Percentiles rank a stretch among this genome's conserved stretches.
Conservation (phyloP, 2,888 invertebrate genomes). For the Sphaerophoria taeniata region DNA sequence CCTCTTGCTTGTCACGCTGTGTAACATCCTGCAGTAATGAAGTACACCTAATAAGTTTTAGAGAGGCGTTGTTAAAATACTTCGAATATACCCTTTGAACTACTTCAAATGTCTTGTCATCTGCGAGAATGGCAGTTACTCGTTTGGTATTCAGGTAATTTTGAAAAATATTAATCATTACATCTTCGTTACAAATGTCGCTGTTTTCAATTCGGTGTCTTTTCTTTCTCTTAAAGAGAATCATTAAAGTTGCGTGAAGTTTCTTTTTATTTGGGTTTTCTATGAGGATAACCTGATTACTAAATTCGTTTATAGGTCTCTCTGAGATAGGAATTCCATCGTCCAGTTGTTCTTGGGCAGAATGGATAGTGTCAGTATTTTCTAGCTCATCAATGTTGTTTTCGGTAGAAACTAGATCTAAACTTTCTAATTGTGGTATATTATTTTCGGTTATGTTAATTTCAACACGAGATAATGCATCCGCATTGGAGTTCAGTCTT, state of each 20-base stretch:
- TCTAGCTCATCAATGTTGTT: slow-evolving; percentile 25
- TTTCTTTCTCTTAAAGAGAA: slow-evolving; percentile 30
- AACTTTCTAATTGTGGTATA: slow-evolving; percentile 7
- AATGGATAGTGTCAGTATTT: slow-evolving; percentile 20
- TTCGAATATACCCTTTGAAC: slow-evolving; percentile 48
- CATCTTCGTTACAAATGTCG: slow-evolving; percentile 15
- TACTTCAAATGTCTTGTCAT: slow-evolving; percentile 53
- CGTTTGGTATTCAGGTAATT: slow-evolving; percentile 34
- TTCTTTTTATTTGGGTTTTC: slow-evolving; percentile 20
- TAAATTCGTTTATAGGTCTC: slow-evolving; percentile 45
- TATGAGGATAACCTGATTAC: slow-evolving; percentile 18
- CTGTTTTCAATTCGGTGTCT: slow-evolving; percentile 15
- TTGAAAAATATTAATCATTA: slow-evolving; percentile 24
- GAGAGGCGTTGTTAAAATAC: slow-evolving; percentile 34
- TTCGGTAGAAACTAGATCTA: slow-evolving; percentile 9
- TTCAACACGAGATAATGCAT: slow-evolving; percentile 54
- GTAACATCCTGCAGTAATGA: slow-evolving; percentile 23
- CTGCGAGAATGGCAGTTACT: slow-evolving; percentile 33
- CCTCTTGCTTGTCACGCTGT: slow-evolving; percentile 39
- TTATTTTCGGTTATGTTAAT: slow-evolving; percentile 18
- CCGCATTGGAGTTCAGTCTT: slow-evolving; percentile 48
- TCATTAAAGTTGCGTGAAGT: not conserved
- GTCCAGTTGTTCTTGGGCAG: slow-evolving; percentile 27
- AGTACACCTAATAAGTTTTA: slow-evolving; percentile 47
- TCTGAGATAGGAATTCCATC: slow-evolving; percentile 55